A percentile compares a stretch with the other conserved stretches of the same genome.
These are phyloP conservation scores for Acropora tenuis DNA, from an alignment of 64 coral and sea anemone genomes.

Conservation along the genomic window DNA sequence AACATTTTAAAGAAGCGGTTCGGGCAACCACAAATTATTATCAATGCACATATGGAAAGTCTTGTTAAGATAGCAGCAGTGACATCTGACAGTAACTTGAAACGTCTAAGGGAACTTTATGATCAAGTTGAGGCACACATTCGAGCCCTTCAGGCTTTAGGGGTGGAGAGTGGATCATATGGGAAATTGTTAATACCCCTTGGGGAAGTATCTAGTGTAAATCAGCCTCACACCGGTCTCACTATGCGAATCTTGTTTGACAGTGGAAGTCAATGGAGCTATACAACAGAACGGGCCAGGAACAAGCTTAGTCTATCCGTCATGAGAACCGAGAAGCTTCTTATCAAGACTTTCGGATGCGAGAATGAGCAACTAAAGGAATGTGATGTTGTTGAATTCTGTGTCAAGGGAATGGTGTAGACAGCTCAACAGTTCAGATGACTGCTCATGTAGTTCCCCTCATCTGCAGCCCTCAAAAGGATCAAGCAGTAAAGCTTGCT, in stretches of 20 bases:
- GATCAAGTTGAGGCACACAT: background rate
- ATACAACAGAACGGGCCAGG: no score
- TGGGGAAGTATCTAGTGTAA: no score
- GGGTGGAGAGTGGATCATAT: background rate
- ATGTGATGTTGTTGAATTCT: background rate
- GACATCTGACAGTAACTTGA: background rate
- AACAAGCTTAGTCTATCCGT: no score
- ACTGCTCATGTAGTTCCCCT: no score
- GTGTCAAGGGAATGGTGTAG: background rate
- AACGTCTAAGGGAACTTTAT: background rate
- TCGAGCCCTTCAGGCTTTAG: background rate
- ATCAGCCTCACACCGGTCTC: no score
- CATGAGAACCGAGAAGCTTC: background rate
- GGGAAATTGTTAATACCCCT: background rate
- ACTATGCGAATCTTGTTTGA: no score
- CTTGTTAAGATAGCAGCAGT: background rate
- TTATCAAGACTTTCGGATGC: background rate
- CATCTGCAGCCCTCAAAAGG: background rate
- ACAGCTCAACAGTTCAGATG: background rate
- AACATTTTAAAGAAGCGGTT: background rate
- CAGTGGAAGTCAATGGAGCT: no score
- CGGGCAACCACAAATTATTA: background rate
- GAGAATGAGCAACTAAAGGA: conserved; percentile 3
- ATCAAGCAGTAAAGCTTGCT: conserved; percentile 2
- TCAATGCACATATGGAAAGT: background rate